Base-by-base conservation (phyloP, 2,113 vertebrate species). In the Stomatorhinus ivindoensis region DNA sequence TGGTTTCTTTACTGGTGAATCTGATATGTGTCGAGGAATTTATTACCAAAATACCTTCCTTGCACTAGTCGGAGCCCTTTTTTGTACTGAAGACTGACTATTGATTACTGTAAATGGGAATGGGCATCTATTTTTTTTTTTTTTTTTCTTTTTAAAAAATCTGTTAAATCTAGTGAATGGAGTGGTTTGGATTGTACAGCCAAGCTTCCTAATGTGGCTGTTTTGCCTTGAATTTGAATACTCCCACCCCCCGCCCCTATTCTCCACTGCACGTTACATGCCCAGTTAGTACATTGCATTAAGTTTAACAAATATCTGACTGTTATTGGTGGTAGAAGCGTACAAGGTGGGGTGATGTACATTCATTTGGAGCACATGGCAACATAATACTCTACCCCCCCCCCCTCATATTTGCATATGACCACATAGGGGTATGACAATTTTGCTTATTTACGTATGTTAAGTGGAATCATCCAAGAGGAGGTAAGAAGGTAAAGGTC, bases 21-120 rank as follows among this genome's bases (percentile, higher is more conserved):
- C 87, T 44, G 87, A 42, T 89, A 73, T 89, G 86, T 82, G 82
- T 46, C 24, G 88, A 80, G 88, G 48, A 48, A 69, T 53, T 87
- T 87, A 17, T 47, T 73, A 47, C 42, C 39, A 46, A 42, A 15
- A 61, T 46, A 53, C 10, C 48, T 88, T 35, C 44, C 47, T 73
- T 35, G 31, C 86, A 42, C 13, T 24, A 61, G 24, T 21, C 44
- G 5, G 39, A 8, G 15, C 19, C 58, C 27, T 44, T 48, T 55
- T 83, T 55, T 21, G 46, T 48, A 73, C 44, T 17, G 31, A 39
- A 76, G 31, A 76, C 69, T 39, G 69, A 35, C 13, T 39, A 73
- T 15, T 39, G 35, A 76, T 76, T 76, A 39, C 4, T 0, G 3
- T 46, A 47, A n/a, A 7, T 48, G 24, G 10, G 46, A 50, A 48